Evolutionary conservation across 2,888 invertebrate genomes (phyloP), one percentile per base, ranked within the genome.

Genomic region (Phengaris alcon): DNA sequence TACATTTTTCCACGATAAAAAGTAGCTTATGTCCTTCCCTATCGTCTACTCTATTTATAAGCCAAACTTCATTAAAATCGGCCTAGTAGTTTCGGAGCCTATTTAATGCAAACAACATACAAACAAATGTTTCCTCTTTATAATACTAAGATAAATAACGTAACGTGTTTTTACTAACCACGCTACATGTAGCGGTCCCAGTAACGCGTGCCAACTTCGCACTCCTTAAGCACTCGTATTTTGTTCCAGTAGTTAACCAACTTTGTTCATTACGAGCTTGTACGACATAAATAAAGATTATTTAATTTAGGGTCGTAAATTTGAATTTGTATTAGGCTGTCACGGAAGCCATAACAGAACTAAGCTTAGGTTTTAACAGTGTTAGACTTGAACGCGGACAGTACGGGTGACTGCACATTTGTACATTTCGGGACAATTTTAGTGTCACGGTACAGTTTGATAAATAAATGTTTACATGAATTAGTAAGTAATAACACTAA

Each of bases 321-420:
- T 69, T 48, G 69, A 69, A 69, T 69, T 69, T 69, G 69, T 69
- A 69, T 69, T 46, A 69, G 69, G 46, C 69, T 69, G 69, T 69
- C 69, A 64, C 64, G 35, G 64, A 10, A 35, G 35, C 64, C 64
- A 35, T 64, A 64, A 44, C 44, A 0, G 64, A 64, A 64, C 64
- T 64, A 64, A 64, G 64, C 64, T 44, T 10, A 35, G 64, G 64
- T 64, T 64, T 64, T 64, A 64, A 64, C 64, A 64, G 64, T 64
- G 64, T 64, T 64, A 64, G 12, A 64, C 64, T 64, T 64, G 44
- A 12, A 64, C 64, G 64, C 35, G 35, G 64, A 44, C 64, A 3
- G 22, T 10, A 22, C 10, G 35, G 6, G 64, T 9, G 59, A 59
- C 59, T 5, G 9, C 59, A 59, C 59, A 9, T 7, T 57, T 57